Conservation (phyloP, 2,888 invertebrate species). For the Drosophila mimetica region DNA sequence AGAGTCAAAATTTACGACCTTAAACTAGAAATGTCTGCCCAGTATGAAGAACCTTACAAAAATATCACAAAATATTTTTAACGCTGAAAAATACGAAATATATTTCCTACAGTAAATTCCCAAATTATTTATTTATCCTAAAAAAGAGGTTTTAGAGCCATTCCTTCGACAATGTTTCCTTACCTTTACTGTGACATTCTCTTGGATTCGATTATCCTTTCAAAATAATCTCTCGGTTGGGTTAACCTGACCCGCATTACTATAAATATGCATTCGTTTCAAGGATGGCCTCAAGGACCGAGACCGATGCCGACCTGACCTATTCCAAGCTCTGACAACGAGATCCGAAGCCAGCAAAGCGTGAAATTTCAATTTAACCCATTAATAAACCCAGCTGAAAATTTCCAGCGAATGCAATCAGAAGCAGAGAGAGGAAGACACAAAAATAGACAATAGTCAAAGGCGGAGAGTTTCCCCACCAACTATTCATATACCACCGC, state of each 20-base stretch:
- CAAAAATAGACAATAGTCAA: constrained; percentile 39
- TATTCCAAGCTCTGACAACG: constrained; percentile 27
- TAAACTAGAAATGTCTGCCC: neutral
- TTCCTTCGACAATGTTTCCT: neutral
- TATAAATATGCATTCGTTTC: constrained; percentile 36
- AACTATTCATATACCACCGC: constrained; percentile 34
- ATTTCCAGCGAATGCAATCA: constrained; percentile 49
- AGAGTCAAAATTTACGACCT: neutral
- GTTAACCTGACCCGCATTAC: constrained; percentile 30
- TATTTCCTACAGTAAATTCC: no score
- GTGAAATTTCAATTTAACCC: constrained; percentile 75
- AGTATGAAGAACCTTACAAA: no score
- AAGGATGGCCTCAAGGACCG: constrained; percentile 25
- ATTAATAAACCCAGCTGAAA: constrained; percentile 68
- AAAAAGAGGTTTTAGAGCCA: neutral
- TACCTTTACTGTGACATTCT: neutral
- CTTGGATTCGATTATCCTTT: constrained; percentile 11
- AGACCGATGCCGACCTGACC: constrained; percentile 26
- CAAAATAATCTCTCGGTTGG: constrained; percentile 21
- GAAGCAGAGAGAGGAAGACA: constrained; percentile 41
- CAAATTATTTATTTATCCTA: neutral
- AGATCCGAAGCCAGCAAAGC: constrained; percentile 49
- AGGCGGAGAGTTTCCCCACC: constrained; percentile 10
- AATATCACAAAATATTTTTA: no score
- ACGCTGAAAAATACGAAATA: neutral